phyloP scores from a whole-genome alignment of 2,113 vertebrate species.

The Electrona antarctica region DNA sequence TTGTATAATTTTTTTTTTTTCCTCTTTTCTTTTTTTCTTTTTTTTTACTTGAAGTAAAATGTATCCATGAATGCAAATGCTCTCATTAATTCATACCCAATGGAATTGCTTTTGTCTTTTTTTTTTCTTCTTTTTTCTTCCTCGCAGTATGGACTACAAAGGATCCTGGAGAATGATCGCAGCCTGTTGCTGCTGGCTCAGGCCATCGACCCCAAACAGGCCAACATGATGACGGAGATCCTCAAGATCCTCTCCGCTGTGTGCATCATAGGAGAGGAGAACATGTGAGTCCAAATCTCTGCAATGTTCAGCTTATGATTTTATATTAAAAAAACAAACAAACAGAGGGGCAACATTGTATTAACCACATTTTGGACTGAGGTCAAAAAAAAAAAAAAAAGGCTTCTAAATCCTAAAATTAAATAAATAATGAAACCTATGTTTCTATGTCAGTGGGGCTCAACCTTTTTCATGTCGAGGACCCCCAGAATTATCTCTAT shows the following conservation, averaged over 20 bases:
- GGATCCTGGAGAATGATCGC: constrained; percentile 92
- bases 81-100: constrained; percentile 61
- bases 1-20: constrained; percentile 22
- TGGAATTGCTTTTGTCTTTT: constrained; percentile 31
- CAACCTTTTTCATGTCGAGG: too few relatives aligned
- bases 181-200: constrained; percentile 89
- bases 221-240: constrained; percentile 96
- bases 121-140: constrained; percentile 17
- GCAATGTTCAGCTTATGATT: too few relatives aligned
- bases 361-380: too few relatives aligned
- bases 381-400: too few relatives aligned
- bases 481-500: too few relatives aligned
- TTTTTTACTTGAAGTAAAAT: constrained; percentile 45
- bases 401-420: too few relatives aligned
- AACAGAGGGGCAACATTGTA: too few relatives aligned
- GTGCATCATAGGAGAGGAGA: constrained; percentile 96
- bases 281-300: constrained; percentile 82
- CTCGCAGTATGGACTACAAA: constrained; percentile 91
- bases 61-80: constrained; percentile 58
- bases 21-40: constrained; percentile 20
- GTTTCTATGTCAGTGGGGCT: too few relatives aligned
- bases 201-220: constrained; percentile 94
- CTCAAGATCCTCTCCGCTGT: constrained; percentile 96
- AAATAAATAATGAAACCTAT: too few relatives aligned
- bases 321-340: too few relatives aligned